A percentile compares a stretch with the other conserved stretches of the same genome.
Evolutionary conservation across 2,888 invertebrate species (phyloP).

Genomic region (Eupelmus urozonus): DNA sequence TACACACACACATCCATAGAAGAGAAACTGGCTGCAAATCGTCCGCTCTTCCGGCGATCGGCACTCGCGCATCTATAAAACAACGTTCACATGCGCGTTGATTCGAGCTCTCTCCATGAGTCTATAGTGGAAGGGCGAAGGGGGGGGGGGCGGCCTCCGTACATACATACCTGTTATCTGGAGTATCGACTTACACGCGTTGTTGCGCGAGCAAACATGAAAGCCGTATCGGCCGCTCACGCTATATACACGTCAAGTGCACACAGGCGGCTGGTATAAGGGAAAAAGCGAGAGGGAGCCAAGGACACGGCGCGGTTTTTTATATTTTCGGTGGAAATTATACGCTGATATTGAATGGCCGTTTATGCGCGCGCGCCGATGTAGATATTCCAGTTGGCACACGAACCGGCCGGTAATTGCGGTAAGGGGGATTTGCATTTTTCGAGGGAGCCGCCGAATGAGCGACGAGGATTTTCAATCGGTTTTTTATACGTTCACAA

Average conservation of each 20-base stretch:
- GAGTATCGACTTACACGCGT: slow-evolving; percentile 49
- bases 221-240: slow-evolving; percentile 24
- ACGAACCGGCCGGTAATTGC: no score
- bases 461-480: no score
- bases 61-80: background rate
- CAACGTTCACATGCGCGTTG: background rate
- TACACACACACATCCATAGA: no score
- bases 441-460: no score
- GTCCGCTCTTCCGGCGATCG: slow-evolving; percentile 7
- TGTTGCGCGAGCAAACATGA: slow-evolving; percentile 56
- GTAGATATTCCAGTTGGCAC: no score
- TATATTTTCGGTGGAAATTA: background rate
- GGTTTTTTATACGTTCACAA: no score
- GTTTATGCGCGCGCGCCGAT: no score
- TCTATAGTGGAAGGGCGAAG: no score
- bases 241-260: background rate
- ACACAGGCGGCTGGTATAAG: background rate
- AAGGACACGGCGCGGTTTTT: slow-evolving; percentile 21
- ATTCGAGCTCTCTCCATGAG: no score
- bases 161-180: slow-evolving; percentile 13
- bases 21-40: background rate
- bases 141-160: background rate
- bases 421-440: no score
- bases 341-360: slow-evolving; percentile 1
- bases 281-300: background rate